A percentile compares a stretch with the other conserved stretches of the same genome.
phyloP scores from a whole-genome alignment of 2,888 invertebrate species.

The Punctoribates punctum region DNA sequence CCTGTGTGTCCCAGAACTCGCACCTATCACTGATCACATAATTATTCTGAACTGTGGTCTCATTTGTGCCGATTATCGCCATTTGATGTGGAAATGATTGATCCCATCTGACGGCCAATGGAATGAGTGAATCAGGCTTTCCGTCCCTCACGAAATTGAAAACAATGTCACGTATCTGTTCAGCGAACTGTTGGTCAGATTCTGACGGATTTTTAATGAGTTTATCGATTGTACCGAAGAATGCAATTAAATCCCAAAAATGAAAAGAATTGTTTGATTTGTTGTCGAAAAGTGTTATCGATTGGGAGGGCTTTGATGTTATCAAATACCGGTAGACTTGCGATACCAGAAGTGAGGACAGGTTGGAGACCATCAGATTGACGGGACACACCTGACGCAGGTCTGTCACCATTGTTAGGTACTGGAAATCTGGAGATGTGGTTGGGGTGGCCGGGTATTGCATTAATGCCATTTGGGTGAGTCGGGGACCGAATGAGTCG shows the following conservation, averaged over 20 bases:
- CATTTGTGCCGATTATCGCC: slow-evolving; percentile 47
- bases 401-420: slow-evolving; percentile 51
- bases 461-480: slow-evolving; percentile 46
- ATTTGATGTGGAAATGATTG: slow-evolving; percentile 47
- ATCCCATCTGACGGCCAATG: background rate
- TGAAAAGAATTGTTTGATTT: slow-evolving; percentile 47
- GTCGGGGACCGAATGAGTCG: slow-evolving; percentile 49
- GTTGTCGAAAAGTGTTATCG: slow-evolving; percentile 45
- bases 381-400: slow-evolving; percentile 51
- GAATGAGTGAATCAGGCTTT: slow-evolving; percentile 10
- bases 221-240: slow-evolving; percentile 47
- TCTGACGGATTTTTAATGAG: slow-evolving; percentile 47
- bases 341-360: slow-evolving; percentile 47
- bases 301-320: slow-evolving; percentile 49
- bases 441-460: slow-evolving; percentile 43
- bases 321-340: slow-evolving; percentile 50
- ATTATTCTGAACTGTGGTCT: slow-evolving; percentile 46
- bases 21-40: slow-evolving; percentile 49
- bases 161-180: slow-evolving; percentile 49
- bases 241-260: slow-evolving; percentile 50
- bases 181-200: slow-evolving; percentile 48
- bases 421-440: slow-evolving; percentile 49
- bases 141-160: slow-evolving; percentile 49
- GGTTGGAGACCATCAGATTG: slow-evolving; percentile 48
- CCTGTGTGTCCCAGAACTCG: slow-evolving; percentile 50